These are phyloP conservation scores for Ellobius talpinus DNA, from an alignment of 2,113 vertebrate genomes.

Conservation along the genomic window DNA sequence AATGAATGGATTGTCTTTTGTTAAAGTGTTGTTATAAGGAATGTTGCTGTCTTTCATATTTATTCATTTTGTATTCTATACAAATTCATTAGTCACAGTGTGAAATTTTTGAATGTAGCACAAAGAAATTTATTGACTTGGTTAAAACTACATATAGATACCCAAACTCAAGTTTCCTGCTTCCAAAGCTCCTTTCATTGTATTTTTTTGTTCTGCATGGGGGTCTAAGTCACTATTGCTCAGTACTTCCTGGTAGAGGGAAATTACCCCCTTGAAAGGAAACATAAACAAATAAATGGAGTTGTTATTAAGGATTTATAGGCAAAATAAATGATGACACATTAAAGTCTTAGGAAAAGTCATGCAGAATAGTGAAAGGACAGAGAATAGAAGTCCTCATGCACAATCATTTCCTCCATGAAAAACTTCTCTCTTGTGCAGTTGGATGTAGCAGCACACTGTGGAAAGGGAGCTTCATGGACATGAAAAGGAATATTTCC, in stretches of 20 bases:
- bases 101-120: background rate
- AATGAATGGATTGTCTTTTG: background rate
- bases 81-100: background rate
- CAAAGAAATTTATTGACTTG: background rate
- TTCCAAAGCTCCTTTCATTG: background rate
- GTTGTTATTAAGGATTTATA: background rate
- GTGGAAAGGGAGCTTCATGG: background rate
- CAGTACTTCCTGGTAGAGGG: background rate
- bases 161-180: background rate
- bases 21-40: background rate
- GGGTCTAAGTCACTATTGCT: background rate
- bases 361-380: background rate
- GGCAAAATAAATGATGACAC: background rate
- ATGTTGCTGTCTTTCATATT: background rate
- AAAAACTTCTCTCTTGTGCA: background rate
- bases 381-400: background rate
- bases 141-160: background rate
- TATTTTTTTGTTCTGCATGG: no score
- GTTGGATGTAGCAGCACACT: background rate
- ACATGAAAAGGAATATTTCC: slow-evolving; percentile 70
- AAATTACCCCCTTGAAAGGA: background rate
- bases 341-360: background rate
- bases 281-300: background rate
- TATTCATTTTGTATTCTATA: background rate
- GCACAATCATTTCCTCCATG: background rate